Evolutionary conservation across 2,888 invertebrate species (phyloP).

Genomic region (Congeria kusceri): DNA sequence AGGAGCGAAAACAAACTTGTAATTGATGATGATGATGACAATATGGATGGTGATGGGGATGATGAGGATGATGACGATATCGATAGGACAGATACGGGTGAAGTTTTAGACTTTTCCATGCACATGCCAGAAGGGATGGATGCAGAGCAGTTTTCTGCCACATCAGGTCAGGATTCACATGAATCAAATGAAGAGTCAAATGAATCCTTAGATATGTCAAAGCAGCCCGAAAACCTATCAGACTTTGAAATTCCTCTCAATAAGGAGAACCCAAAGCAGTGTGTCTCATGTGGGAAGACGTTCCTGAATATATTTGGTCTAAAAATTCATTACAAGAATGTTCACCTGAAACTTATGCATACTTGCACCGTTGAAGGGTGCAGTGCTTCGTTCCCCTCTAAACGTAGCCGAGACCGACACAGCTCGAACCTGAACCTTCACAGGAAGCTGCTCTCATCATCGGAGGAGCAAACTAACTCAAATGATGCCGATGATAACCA

Average conservation of each 20-base stretch:
- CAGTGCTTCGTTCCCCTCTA: conserved; percentile 97
- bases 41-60: conserved; percentile 90
- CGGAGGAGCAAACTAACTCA: conserved; percentile 58
- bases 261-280: conserved; percentile 95
- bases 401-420: conserved; percentile 95
- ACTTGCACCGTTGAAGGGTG: conserved; percentile 98
- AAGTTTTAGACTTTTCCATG: conserved; percentile 58
- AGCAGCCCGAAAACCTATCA: conserved; percentile 57
- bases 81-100: conserved; percentile 54
- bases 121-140: conserved; percentile 48
- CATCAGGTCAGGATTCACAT: conserved; percentile 43
- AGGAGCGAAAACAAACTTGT: conserved; percentile 53
- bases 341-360: conserved; percentile 97
- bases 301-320: conserved; percentile 97
- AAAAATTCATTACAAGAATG: conserved; percentile 97
- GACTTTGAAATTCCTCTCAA: conserved; percentile 93
- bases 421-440: conserved; percentile 96
- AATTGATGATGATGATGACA: conserved; percentile 55
- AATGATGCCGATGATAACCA: conserved; percentile 61
- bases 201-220: conserved; percentile 64
- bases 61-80: conserved; percentile 89
- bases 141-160: conserved; percentile 37
- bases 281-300: conserved; percentile 96
- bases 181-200: conserved; percentile 52
- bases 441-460: conserved; percentile 90